Conservation (phyloP, 2,113 vertebrate species). For the Atlantisia rogersi region DNA sequence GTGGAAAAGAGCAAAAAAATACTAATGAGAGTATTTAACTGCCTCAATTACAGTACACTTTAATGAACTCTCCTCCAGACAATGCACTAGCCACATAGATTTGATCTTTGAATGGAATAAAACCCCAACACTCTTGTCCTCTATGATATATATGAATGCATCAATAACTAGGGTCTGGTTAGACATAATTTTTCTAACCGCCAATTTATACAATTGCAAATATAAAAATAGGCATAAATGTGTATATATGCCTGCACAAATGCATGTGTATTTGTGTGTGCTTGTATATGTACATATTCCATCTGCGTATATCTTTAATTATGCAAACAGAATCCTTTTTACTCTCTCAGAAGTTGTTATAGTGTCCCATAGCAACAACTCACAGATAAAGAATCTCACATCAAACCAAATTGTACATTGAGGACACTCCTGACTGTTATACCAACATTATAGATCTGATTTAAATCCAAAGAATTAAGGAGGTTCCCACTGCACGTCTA, state of each 20-base stretch:
- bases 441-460: neutral
- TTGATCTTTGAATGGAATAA: neutral
- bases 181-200: neutral
- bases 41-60: neutral
- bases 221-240: neutral
- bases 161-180: neutral
- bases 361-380: conserved; percentile 51
- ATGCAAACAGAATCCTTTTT: conserved; percentile 24
- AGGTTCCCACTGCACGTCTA: neutral
- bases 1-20: neutral
- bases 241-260: neutral
- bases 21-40: neutral
- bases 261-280: neutral
- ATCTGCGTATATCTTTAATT: conserved; percentile 31
- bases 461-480: conserved; percentile 7
- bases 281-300: neutral
- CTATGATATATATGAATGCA: neutral
- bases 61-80: neutral
- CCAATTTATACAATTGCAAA: neutral
- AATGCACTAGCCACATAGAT: neutral
- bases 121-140: neutral
- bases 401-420: neutral
- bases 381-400: conserved; percentile 29
- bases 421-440: neutral
- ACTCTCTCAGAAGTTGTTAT: neutral